Conservation (phyloP, 2,888 invertebrate species). For the Isotomurus palustris region DNA sequence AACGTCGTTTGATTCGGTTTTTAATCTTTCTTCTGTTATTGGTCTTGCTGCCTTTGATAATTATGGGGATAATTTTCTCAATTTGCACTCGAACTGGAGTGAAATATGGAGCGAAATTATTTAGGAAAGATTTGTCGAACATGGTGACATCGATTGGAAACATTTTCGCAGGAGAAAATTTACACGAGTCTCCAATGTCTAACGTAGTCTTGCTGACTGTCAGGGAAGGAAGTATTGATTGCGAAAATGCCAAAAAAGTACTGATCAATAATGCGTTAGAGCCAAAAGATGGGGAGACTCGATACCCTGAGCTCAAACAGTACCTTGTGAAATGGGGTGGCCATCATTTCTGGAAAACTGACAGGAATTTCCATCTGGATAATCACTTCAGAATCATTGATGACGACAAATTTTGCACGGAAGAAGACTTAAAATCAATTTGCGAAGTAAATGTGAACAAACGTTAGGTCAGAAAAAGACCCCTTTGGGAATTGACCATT, state of each 20-base stretch:
- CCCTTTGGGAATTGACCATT: constrained; percentile 5
- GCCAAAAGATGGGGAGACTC: constrained; percentile 3
- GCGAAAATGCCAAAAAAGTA: background rate
- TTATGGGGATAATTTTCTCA: too few species aligned
- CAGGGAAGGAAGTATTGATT: background rate
- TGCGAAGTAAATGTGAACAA: background rate
- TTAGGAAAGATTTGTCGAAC: too few species aligned
- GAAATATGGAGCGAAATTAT: too few species aligned
- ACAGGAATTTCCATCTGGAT: constrained; percentile 7
- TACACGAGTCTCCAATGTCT: background rate
- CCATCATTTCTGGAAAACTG: constrained; percentile 21
- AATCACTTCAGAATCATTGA: constrained; percentile 8
- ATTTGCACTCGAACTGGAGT: too few species aligned
- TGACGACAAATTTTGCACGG: too few species aligned
- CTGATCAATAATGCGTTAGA: constrained; percentile 9
- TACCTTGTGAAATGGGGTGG: constrained; percentile 10
- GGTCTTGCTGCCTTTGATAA: too few species aligned
- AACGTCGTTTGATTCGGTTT: too few species aligned
- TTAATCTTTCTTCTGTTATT: too few species aligned
- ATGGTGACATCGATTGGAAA: constrained; percentile 15
- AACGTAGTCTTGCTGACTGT: constrained; percentile 14
- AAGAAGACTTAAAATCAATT: background rate
- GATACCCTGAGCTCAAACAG: constrained; percentile 13
- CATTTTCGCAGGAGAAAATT: constrained; percentile 15
- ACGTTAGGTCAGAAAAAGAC: background rate